phyloP scores from a whole-genome alignment of 2,888 invertebrate genomes.

The Cetonia aurata region DNA sequence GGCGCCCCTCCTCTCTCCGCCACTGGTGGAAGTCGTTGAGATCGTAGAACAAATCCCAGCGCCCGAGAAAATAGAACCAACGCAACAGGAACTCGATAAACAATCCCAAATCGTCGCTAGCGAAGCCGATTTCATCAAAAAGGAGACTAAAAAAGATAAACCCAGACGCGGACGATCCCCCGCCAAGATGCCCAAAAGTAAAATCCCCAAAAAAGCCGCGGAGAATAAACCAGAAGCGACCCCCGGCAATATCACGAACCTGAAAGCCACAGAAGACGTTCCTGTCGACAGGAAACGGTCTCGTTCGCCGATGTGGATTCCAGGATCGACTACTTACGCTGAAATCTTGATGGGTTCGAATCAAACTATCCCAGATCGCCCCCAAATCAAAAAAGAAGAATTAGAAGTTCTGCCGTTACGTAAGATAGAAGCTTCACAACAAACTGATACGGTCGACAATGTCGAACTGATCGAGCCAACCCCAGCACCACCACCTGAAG shows the following conservation, averaged over 20 bases:
- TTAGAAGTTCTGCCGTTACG: constrained; percentile 26
- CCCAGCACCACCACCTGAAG: background rate
- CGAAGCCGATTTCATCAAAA: constrained; percentile 31
- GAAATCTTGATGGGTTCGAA: constrained; percentile 78
- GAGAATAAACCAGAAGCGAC: constrained; percentile 20
- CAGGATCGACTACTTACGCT: constrained; percentile 82
- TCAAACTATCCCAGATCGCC: background rate
- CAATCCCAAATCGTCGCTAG: no score
- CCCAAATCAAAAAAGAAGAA: constrained; percentile 47
- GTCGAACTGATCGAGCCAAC: constrained; percentile 12
- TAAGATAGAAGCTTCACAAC: constrained; percentile 26
- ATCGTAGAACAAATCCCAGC: background rate
- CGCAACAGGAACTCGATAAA: background rate
- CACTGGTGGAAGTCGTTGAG: background rate
- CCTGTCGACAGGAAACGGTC: constrained; percentile 68
- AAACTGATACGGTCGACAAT: constrained; percentile 25
- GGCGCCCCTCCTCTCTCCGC: constrained; percentile 32
- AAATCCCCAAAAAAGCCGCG: constrained; percentile 42
- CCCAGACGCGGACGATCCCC: constrained; percentile 70
- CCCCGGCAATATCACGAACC: no score
- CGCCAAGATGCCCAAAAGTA: constrained; percentile 59
- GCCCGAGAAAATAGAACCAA: background rate
- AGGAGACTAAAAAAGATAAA: constrained; percentile 59
- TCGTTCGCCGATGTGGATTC: constrained; percentile 80
- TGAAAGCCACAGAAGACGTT: constrained; percentile 55